phyloP scores from a whole-genome alignment of 2,797 vertebrate species.

The Anomalospiza imberbis region DNA sequence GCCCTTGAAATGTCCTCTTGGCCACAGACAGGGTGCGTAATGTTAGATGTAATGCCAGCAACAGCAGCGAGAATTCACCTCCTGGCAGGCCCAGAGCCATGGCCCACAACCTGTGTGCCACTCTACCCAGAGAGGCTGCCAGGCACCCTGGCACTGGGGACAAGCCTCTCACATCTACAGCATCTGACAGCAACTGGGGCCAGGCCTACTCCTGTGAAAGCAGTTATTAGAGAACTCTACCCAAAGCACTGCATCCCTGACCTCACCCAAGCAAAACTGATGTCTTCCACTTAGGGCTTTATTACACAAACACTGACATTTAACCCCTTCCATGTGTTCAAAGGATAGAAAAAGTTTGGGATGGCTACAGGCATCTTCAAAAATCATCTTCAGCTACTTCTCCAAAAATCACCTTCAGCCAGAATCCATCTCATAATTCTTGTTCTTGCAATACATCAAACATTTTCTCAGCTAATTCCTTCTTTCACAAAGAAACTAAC shows the following conservation, averaged over 20 bases:
- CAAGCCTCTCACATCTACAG: not conserved
- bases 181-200: no score
- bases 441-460: not conserved
- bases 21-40: not conserved
- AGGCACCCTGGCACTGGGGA: rapidly evolving
- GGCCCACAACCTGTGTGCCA: not conserved
- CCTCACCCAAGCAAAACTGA: not conserved
- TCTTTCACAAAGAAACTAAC: not conserved
- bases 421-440: not conserved
- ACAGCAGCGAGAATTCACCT: rapidly evolving
- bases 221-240: rapidly evolving
- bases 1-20: not conserved
- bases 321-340: rapidly evolving
- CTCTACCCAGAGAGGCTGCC: rapidly evolving
- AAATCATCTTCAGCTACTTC: no score
- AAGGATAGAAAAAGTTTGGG: not conserved
- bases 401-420: not conserved
- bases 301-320: no score
- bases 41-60: rapidly evolving
- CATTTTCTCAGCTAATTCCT: not conserved
- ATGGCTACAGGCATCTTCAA: not conserved
- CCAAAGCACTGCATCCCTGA: not conserved
- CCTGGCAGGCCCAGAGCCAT: not conserved
- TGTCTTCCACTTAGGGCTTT: no score
- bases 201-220: not conserved